phyloP scores from a whole-genome alignment of 2,113 vertebrate species.

The Eonycteris spelaea region DNA sequence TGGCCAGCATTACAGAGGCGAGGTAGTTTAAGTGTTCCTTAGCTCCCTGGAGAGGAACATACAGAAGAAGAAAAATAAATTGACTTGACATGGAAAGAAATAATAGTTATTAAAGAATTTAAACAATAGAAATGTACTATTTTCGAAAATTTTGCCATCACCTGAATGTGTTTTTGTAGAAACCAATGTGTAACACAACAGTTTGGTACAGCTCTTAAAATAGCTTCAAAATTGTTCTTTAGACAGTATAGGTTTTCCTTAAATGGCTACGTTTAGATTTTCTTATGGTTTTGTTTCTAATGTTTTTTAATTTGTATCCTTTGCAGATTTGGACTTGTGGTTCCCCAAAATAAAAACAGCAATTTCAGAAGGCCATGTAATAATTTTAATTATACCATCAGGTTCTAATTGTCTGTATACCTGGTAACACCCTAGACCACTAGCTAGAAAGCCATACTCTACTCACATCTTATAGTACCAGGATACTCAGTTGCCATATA shows the following conservation, averaged over 20 bases:
- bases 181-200: not conserved
- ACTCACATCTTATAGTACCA: not conserved
- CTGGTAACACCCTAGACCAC: conserved; percentile 47
- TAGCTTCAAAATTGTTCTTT: conserved; percentile 36
- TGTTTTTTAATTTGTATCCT: conserved; percentile 60
- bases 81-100: not conserved
- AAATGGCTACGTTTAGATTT: conserved; percentile 62
- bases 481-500: not conserved
- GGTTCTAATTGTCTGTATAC: conserved; percentile 63
- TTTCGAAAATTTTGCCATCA: not conserved
- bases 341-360: conserved; percentile 64
- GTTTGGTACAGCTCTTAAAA: conserved; percentile 34
- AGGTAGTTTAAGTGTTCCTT: not conserved
- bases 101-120: not conserved
- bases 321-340: conserved; percentile 38
- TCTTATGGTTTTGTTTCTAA: conserved; percentile 68
- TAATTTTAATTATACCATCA: conserved; percentile 43
- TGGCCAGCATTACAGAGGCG: not conserved
- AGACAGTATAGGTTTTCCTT: conserved; percentile 28
- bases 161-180: not conserved
- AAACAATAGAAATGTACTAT: not conserved
- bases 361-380: conserved; percentile 44
- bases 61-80: not conserved
- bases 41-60: not conserved
- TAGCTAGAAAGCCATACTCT: not conserved